Evolutionary conservation across 1,140 invertebrate species (phyloP), one percentile per base, ranked within the genome.

Genomic region (Lucilia sericata): DNA sequence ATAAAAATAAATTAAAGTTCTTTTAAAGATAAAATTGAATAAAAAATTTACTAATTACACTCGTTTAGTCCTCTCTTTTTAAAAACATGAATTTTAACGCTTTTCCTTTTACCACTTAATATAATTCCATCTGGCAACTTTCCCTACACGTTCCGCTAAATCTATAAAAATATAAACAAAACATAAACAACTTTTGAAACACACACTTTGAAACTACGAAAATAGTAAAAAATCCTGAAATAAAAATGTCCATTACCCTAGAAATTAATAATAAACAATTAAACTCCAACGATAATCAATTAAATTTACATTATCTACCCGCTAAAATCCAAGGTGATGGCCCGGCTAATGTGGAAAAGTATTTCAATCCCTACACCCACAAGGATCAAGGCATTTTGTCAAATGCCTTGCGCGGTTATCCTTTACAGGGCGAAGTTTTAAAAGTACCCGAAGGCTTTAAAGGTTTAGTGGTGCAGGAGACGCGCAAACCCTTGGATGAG

Each of bases 281-380:
- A 74, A 86, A 88, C 49, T 81, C 84, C 3, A 87, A 90, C 36
- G 84, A 88, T 51, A 89, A 92, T 82, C 85, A 91, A 47, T 86
- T 91, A 10, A 90, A 92, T 12, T 85, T 94, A 3, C 96, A 97
- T 90, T 94, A 94, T 80, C 92, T 97, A 84, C 96, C 96, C 4
- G 96, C 94, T 87, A 94, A 95, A 92, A 94, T 97, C 81, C 91
- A 95, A 83, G 93, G 93, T 7, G 93, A 96, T 86, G 95, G 94
- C 74, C 88, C 92, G 17, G 95, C 95, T 0, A 94, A 95, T 86
- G 94, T 96, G 47, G 91, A 93, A 0, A 91, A 93, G 75, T 96
- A 94, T 90, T 96, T 96, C 87, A 92, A 94, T 83, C 92, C 94
- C 2, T 94, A 94, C 80, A 92, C 93, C 36, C 92, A 92, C 47